These are phyloP conservation scores for Leguminivora glycinivorella DNA, from an alignment of 1,140 invertebrate species.

Conservation along the genomic window DNA sequence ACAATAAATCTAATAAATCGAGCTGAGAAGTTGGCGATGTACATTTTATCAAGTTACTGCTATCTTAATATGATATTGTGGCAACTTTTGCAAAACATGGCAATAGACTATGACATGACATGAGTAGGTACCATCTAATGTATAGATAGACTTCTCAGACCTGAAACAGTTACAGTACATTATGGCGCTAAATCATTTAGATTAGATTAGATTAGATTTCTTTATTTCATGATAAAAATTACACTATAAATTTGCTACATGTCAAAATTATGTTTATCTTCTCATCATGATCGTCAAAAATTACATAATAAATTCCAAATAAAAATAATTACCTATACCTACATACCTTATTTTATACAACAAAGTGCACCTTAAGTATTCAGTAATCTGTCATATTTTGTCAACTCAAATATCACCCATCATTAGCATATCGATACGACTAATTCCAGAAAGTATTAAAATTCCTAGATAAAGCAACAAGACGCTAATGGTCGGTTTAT, in stretches of 20 bases:
- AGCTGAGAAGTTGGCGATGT: constrained; percentile 22
- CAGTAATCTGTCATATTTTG: neutral
- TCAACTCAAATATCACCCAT: neutral
- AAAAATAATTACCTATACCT: too few relatives aligned
- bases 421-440: neutral
- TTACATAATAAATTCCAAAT: too few relatives aligned
- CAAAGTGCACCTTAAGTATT: too few relatives aligned
- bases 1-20: constrained; percentile 29
- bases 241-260: too few relatives aligned
- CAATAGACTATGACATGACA: neutral
- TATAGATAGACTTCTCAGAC: too few relatives aligned
- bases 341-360: too few relatives aligned
- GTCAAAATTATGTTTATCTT: too few relatives aligned
- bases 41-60: constrained; percentile 16
- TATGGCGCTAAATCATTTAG: too few relatives aligned
- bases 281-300: too few relatives aligned
- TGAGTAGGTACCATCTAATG: neutral
- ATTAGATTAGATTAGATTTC: too few relatives aligned
- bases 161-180: too few relatives aligned
- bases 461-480: constrained; percentile 46
- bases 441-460: constrained; percentile 11
- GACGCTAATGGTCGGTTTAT: constrained; percentile 71
- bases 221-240: too few relatives aligned
- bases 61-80: constrained; percentile 14
- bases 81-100: neutral